Evolutionary conservation across 2,113 vertebrate species (phyloP).

Genomic region (Microtus pennsylvanicus): DNA sequence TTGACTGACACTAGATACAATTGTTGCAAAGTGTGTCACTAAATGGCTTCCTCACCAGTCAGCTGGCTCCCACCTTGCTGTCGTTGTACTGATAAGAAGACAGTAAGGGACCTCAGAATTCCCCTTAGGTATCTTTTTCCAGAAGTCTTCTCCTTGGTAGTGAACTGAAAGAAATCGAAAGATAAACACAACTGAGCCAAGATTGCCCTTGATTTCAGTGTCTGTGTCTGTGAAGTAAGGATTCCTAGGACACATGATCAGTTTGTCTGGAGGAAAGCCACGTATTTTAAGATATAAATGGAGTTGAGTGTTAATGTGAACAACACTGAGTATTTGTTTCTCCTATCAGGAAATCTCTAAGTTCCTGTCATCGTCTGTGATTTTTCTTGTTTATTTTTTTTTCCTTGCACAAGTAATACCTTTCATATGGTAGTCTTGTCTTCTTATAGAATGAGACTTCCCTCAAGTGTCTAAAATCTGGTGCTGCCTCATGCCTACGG

Average conservation of each 20-base stretch:
- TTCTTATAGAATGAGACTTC: not conserved
- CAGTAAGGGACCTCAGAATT: not conserved
- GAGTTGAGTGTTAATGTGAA: not conserved
- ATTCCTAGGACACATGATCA: not conserved
- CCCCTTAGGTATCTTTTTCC: not conserved
- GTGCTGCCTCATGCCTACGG: not conserved
- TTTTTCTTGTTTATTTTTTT: constrained; percentile 36
- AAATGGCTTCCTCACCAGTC: not conserved
- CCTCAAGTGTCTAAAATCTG: not conserved
- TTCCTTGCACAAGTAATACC: constrained; percentile 32
- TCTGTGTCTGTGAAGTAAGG: constrained; percentile 16
- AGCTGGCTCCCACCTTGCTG: constrained; percentile 17
- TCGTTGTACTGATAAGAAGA: constrained; percentile 51
- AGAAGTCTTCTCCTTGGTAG: constrained; percentile 26
- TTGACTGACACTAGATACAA: not conserved
- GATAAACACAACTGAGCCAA: constrained; percentile 36
- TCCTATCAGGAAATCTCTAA: not conserved
- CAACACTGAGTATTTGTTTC: constrained; percentile 7
- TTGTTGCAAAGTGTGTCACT: not conserved
- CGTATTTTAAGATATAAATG: not conserved
- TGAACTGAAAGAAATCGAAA: constrained; percentile 37
- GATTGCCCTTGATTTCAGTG: not conserved
- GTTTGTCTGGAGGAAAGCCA: not conserved
- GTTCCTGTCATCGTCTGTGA: not conserved
- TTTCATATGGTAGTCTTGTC: constrained; percentile 22